Evolutionary conservation across 1,140 invertebrate genomes (phyloP), one percentile per base, ranked within the genome.

Genomic region (Pseudobourletiella spinata): DNA sequence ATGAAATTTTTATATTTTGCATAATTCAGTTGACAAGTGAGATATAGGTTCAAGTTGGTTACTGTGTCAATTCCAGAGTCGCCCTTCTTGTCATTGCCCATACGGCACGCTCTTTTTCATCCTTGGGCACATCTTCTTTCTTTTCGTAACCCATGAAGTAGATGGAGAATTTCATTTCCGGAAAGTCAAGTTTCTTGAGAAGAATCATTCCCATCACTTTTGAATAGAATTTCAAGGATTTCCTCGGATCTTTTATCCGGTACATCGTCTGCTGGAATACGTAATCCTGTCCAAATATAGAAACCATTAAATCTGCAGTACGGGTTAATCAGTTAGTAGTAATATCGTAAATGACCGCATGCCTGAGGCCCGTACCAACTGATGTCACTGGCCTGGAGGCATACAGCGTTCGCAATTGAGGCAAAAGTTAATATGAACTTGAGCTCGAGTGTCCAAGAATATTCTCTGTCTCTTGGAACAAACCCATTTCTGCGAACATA

Each of bases 181-280:
- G 86, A 74, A 95, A 94, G 73, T 96, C 90, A 3, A 91, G 73
- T 74, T 94, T 92, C 65, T 89, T 85, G 6, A 57, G 11, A 18
- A 96, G 77, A 2, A 82, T 85, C 92, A 96, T 95, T 16, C 93
- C 93, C 3, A 96, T 76, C 2, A 95, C 86, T 65, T 85, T 81
- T 0, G 89, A 88, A 74, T 97, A 97, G 74, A 96, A 97, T 28
- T 90, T 86, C 32, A 97, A 73, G 0, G 89, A 90, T 63, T 82
- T 83, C 70, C 82, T 82, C 1, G 92, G 91, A 74, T 96, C 91
- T 74, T 95, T 95, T 51, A 96, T 91, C 57, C 92, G 82, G 71
- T 88, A 89, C 93, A 96, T 97, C 8, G 92, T 95, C 82, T 96
- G 92, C 79, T 95, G 92, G 74, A 96, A 88, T 59, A 95, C 81